Base-by-base conservation (phyloP, 2,113 vertebrate species). In the Phaethornis superciliosus region DNA sequence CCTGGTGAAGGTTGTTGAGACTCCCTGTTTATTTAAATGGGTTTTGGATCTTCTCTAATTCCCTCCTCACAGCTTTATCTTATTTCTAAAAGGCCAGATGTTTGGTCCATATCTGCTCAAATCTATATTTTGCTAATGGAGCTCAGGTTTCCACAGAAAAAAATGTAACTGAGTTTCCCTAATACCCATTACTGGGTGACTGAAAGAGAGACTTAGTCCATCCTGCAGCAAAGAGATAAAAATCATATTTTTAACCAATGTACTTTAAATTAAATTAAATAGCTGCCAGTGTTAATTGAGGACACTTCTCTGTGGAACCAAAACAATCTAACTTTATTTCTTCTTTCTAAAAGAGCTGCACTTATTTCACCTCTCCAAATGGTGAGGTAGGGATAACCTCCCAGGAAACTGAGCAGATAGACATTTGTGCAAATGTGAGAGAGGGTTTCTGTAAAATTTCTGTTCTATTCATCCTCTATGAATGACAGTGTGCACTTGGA, bases 231-330 rank as follows among this genome's bases (percentile, higher is more conserved):
- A 46, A 9, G 5, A 93, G 89, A 96, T 85, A 95, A 96, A 77
- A 92, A 93, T 93, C 72, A 33, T 91, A 54, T 93, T 94, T 94
- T 95, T 95, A 92, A 93, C 47, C 75, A 93, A 85, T n/a, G 71
- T 94, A 77, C 60, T 96, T 94, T 94, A 96, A 95, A 90, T 94
- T 71, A 93, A 93, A 93, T 92, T 92, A 92, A 93, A 94, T 88
- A 85, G 72, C 86, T 93, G 84, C 33, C 80, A 85, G 65, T 94
- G 85, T 93, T 89, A 95, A 92, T 85, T 91, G 93, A 95, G 93
- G 89, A 95, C 95, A 79, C 85, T 95, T 56, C n/a, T 75, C 65
- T 33, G 26, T 75, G 54, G 71, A 88, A 88, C 23, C 4, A 78
- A 75, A 85, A 81, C 11, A 49, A 46, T 22, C 19, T 63, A 27